These are phyloP conservation scores for Nycticebus coucang DNA, from an alignment of 2,113 vertebrate genomes.

Conservation along the genomic window DNA sequence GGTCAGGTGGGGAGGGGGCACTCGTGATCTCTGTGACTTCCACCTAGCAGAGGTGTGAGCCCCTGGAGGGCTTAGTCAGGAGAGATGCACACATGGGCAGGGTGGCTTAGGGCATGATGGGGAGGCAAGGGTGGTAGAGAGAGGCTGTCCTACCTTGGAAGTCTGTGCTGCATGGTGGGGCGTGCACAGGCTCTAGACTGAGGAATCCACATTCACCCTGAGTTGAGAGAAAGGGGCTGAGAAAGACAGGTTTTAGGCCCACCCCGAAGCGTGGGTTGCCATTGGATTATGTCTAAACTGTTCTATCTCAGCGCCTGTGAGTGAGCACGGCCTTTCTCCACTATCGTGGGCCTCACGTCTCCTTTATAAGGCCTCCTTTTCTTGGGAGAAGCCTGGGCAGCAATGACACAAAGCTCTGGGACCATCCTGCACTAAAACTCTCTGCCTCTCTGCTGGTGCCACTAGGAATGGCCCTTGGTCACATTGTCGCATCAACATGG, in stretches of 20 bases:
- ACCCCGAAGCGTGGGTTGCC: background rate
- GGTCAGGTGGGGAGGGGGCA: background rate
- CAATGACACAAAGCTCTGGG: background rate
- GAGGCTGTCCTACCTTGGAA: background rate
- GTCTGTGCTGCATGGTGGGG: background rate
- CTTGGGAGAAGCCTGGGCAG: background rate
- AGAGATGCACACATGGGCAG: too few species aligned
- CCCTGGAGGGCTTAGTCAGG: background rate
- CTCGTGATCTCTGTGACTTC: background rate
- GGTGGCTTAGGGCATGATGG: too few species aligned
- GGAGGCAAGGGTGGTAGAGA: too few species aligned
- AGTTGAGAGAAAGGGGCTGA: background rate
- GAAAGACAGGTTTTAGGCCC: background rate
- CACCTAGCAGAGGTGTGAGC: background rate
- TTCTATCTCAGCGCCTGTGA: background rate
- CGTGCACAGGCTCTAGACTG: background rate
- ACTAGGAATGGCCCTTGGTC: background rate
- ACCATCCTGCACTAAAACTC: background rate
- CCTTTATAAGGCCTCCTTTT: background rate
- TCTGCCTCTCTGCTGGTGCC: background rate
- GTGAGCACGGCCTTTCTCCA: background rate
- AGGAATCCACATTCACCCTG: too few species aligned
- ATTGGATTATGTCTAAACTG: background rate
- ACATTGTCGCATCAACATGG: background rate
- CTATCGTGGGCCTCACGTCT: too few species aligned